A percentile compares a stretch with the other conserved stretches of the same genome.
Conservation (phyloP, 2,888 invertebrate genomes). For the Aromia moschata region DNA sequence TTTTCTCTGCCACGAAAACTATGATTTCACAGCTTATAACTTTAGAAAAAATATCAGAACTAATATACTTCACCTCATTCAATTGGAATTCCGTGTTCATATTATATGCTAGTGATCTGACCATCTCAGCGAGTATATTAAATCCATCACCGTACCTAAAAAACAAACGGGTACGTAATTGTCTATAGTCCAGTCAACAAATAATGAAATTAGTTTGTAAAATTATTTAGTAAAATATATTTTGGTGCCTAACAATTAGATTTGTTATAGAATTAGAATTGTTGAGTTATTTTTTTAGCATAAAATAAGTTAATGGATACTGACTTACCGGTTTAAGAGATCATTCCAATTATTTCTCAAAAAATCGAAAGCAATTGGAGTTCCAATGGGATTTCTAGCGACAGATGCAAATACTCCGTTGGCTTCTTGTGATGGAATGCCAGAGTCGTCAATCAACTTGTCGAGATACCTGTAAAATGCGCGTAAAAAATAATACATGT, state of each 20-base stretch:
- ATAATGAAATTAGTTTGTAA: too few relatives aligned
- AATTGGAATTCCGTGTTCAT: slow-evolving; percentile 65
- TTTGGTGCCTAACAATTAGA: too few relatives aligned
- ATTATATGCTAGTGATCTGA: slow-evolving; percentile 64
- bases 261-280: too few relatives aligned
- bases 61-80: slow-evolving; percentile 57
- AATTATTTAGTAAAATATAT: too few relatives aligned
- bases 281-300: too few relatives aligned
- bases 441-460: slow-evolving; percentile 56
- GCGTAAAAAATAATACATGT: too few relatives aligned
- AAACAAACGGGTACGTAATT: too few relatives aligned
- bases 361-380: slow-evolving; percentile 70
- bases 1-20: too few relatives aligned
- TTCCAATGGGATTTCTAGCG: slow-evolving; percentile 68
- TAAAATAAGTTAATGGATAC: too few relatives aligned
- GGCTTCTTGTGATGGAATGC: slow-evolving; percentile 72
- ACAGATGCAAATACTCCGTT: slow-evolving; percentile 68
- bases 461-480: slow-evolving; percentile 53
- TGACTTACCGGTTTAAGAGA: slow-evolving; percentile 61
- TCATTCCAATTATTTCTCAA: slow-evolving; percentile 65
- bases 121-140: slow-evolving; percentile 66
- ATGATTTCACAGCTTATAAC: too few relatives aligned
- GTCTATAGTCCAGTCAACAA: too few relatives aligned
- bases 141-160: slow-evolving; percentile 67
- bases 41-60: too few relatives aligned